Conservation (phyloP, 1,140 invertebrate species). For the Trypoxylus dichotomus region DNA sequence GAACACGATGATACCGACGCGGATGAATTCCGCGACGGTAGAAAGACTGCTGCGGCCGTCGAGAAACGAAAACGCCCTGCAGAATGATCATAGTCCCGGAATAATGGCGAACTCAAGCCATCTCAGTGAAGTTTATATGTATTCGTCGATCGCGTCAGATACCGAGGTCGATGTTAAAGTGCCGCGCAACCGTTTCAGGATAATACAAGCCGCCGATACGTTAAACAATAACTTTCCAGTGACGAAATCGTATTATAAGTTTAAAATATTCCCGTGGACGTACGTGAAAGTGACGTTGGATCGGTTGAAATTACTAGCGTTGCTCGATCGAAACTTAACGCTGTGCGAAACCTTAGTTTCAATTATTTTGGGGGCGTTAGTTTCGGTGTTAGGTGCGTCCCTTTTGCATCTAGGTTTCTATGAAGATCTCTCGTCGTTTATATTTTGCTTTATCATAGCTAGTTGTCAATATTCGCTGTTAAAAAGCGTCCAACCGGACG, state of each 20-base stretch:
- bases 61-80: background rate
- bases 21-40: background rate
- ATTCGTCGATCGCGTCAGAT: slow-evolving; percentile 14
- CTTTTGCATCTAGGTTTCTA: slow-evolving; percentile 86
- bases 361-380: slow-evolving; percentile 81
- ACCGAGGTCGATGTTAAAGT: slow-evolving; percentile 36
- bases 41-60: background rate
- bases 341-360: slow-evolving; percentile 83
- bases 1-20: slow-evolving; percentile 36
- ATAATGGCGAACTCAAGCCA: background rate
- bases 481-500: slow-evolving; percentile 98
- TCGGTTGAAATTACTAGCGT: slow-evolving; percentile 84
- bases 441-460: slow-evolving; percentile 96
- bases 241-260: slow-evolving; percentile 84
- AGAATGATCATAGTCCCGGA: background rate
- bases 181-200: slow-evolving; percentile 39
- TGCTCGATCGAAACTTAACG: slow-evolving; percentile 91
- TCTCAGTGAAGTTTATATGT: slow-evolving; percentile 11
- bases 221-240: slow-evolving; percentile 47
- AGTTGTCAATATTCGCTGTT: slow-evolving; percentile 96
- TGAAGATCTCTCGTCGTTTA: slow-evolving; percentile 88
- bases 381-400: slow-evolving; percentile 82
- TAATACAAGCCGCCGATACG: slow-evolving; percentile 49
- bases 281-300: slow-evolving; percentile 85
- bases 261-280: slow-evolving; percentile 72